These are phyloP conservation scores for Hydrocynus forskahlii DNA, from an alignment of 2,797 vertebrate species.

Conservation along the genomic window DNA sequence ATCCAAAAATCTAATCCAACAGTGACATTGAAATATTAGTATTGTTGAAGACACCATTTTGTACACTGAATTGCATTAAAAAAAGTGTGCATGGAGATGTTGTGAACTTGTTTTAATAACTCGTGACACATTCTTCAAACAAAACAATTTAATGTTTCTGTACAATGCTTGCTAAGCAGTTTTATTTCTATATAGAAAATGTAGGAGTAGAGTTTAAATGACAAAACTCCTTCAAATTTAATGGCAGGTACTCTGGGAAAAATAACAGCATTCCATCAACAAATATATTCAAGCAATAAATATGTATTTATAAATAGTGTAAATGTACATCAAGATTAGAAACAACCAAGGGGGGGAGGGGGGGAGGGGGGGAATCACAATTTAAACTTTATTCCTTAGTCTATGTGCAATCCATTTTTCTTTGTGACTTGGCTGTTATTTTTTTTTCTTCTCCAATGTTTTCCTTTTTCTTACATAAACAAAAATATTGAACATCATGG, in stretches of 20 bases:
- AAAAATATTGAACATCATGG: constrained; percentile 80
- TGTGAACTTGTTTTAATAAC: constrained; percentile 79
- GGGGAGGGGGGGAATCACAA: constrained; percentile 84
- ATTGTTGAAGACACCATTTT: not conserved
- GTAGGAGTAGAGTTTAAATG: constrained; percentile 91
- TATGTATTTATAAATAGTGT: constrained; percentile 99
- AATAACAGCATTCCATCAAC: constrained; percentile 99
- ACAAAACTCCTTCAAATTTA: constrained; percentile 94
- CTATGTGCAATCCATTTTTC: constrained; percentile 97
- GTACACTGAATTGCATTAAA: not conserved
- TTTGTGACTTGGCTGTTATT: constrained; percentile 90
- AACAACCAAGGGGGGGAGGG: constrained; percentile 77
- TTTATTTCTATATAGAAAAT: constrained; percentile 99
- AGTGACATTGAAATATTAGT: not conserved
- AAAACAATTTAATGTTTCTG: constrained; percentile 93
- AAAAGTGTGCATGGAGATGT: constrained; percentile 60
- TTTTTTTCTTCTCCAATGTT: constrained; percentile 66
- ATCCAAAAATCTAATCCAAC: not conserved
- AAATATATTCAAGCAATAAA: constrained; percentile 99
- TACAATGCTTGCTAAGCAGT: constrained; percentile 97
- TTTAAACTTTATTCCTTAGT: constrained; percentile 96
- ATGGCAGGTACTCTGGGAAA: constrained; percentile 99
- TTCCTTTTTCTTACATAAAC: constrained; percentile 83
- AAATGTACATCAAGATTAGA: constrained; percentile 99
- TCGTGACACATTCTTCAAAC: constrained; percentile 86